These are phyloP conservation scores for Cylas formicarius DNA, from an alignment of 1,140 invertebrate genomes.

Conservation along the genomic window DNA sequence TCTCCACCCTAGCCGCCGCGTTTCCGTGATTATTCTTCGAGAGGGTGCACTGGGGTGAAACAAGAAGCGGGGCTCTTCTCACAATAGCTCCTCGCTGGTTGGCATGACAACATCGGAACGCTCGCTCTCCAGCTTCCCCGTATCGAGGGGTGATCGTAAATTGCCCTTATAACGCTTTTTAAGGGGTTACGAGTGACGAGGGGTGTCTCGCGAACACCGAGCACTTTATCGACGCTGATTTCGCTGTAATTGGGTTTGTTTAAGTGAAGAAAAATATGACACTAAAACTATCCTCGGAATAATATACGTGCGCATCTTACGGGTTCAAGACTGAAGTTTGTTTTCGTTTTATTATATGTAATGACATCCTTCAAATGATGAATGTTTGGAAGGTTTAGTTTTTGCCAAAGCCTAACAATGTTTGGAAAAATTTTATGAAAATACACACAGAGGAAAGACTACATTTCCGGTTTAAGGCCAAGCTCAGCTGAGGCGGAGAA, in stretches of 20 bases:
- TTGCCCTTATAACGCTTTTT: constrained; percentile 1
- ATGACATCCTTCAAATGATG: too few species aligned
- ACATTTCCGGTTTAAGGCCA: too few species aligned
- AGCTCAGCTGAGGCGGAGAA: too few species aligned
- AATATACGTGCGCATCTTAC: too few species aligned
- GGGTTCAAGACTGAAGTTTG: too few species aligned
- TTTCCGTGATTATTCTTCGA: constrained; percentile 31
- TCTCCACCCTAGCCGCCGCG: constrained; percentile 21
- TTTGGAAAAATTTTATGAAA: too few species aligned
- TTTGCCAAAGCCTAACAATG: too few species aligned
- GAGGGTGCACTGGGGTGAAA: constrained; percentile 24
- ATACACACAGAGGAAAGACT: too few species aligned
- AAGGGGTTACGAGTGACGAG: neutral
- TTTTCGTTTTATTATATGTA: too few species aligned
- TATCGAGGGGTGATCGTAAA: neutral
- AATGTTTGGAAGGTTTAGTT: too few species aligned
- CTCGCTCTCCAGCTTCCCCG: neutral
- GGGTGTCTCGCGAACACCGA: neutral
- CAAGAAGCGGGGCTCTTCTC: constrained; percentile 18
- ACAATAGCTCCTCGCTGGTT: constrained; percentile 22
- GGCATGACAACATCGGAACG: constrained; percentile 27
- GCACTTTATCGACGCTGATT: neutral
- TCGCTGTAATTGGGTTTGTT: neutral
- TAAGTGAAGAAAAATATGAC: constrained; percentile 1
- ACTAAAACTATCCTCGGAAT: neutral